Evolutionary conservation across 1,140 invertebrate species (phyloP).

Genomic region (Mya arenaria): DNA sequence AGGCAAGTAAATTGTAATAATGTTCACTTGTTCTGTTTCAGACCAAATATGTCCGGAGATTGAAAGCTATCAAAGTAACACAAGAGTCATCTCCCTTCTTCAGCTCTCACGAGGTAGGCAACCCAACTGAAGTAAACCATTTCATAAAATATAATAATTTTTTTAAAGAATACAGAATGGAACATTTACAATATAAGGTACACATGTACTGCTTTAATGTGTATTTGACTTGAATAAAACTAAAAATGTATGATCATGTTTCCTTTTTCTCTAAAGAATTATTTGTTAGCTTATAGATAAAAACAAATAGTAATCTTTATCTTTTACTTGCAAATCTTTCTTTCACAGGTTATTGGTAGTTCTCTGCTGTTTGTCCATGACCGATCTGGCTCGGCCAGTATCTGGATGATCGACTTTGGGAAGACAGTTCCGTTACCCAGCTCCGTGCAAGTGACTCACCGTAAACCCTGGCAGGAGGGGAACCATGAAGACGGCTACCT

Average conservation of each 20-base stretch:
- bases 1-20: too few relatives aligned
- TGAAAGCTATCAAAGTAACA: constrained; percentile 90
- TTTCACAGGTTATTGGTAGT: constrained; percentile 93
- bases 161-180: too few relatives aligned
- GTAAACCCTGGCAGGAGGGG: constrained; percentile 94
- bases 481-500: constrained; percentile 99
- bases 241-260: too few relatives aligned
- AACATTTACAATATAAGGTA: too few relatives aligned
- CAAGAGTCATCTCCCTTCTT: constrained; percentile 94
- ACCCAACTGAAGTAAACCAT: background rate
- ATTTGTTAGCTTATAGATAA: too few relatives aligned
- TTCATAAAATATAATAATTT: too few relatives aligned
- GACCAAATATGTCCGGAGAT: constrained; percentile 90
- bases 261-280: too few relatives aligned
- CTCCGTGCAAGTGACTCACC: constrained; percentile 89
- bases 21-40: constrained; percentile 83
- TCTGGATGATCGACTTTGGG: constrained; percentile 99
- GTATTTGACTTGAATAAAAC: too few relatives aligned
- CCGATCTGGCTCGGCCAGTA: constrained; percentile 88
- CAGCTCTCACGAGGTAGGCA: constrained; percentile 90
- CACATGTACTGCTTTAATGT: too few relatives aligned
- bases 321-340: too few relatives aligned
- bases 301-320: too few relatives aligned
- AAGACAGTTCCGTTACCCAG: constrained; percentile 94
- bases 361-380: constrained; percentile 98